Percentiles rank a stretch among this genome's conserved stretches.
Conservation (phyloP, 64 coral and sea anemone species). For the Orbicella faveolata region DNA sequence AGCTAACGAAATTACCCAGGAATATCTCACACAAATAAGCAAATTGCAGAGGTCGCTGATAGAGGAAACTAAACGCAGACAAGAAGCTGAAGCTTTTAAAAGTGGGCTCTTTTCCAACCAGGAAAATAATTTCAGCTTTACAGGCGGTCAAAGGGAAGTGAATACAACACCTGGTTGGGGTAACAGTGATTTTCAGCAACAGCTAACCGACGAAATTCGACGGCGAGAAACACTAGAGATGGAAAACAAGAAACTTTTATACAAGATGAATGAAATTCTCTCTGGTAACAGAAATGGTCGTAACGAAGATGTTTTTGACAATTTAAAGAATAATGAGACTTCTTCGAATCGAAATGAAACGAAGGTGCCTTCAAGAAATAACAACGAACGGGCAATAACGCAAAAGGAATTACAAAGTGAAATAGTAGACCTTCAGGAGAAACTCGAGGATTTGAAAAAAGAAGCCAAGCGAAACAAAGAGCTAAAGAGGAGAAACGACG, state of each 20-base stretch:
- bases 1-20: constrained; percentile 82
- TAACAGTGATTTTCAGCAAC: not conserved
- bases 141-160: not conserved
- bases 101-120: not conserved
- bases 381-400: constrained; percentile 10
- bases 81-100: constrained; percentile 40
- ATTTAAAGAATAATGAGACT: not conserved
- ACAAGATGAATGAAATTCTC: constrained; percentile 81
- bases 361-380: not conserved
- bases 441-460: constrained; percentile 63
- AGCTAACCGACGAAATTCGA: constrained; percentile 61
- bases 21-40: constrained; percentile 78
- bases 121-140: not conserved
- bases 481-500: constrained; percentile 67
- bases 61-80: constrained; percentile 63
- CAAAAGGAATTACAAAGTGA: constrained; percentile 65
- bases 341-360: not conserved
- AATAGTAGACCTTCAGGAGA: constrained; percentile 72
- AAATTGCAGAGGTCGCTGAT: constrained; percentile 76
- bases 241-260: constrained; percentile 89
- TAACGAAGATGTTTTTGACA: not conserved
- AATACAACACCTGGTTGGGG: not conserved
- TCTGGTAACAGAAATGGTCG: not conserved
- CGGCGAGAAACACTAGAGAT: constrained; percentile 77
- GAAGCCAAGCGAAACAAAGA: constrained; percentile 69